phyloP scores from a whole-genome alignment of 2,888 invertebrate genomes.

The Zootermopsis nevadensis region DNA sequence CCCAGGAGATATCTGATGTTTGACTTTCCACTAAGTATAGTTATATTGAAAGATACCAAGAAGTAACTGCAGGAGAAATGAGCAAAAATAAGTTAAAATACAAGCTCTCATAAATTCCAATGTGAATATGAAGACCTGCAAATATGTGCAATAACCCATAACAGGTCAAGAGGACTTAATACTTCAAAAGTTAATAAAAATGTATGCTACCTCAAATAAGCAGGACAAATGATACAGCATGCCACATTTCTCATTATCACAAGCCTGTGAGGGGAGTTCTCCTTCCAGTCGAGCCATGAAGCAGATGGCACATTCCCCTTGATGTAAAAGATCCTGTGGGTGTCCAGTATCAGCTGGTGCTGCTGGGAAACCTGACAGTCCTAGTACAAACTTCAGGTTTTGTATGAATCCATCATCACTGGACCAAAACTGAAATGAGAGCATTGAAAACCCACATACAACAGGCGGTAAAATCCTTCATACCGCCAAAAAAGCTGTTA shows the following conservation, averaged over 20 bases:
- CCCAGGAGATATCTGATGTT: too few species aligned
- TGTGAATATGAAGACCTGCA: too few species aligned
- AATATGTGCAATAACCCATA: too few species aligned
- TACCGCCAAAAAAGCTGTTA: too few species aligned
- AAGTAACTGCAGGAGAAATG: too few species aligned
- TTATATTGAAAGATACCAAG: too few species aligned
- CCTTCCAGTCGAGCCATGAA: conserved; percentile 60
- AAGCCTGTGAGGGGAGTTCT: conserved; percentile 61
- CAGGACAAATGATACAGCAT: conserved; percentile 61
- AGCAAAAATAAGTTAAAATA: too few species aligned
- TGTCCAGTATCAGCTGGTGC: conserved; percentile 51
- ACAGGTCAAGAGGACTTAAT: too few species aligned
- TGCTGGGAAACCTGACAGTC: conserved; percentile 58
- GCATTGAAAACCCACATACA: too few species aligned
- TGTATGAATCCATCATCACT: conserved; percentile 57
- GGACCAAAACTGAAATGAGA: conserved; percentile 58
- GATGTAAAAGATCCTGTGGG: conserved; percentile 54
- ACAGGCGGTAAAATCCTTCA: too few species aligned
- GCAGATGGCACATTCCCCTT: conserved; percentile 63
- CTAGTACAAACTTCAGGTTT: conserved; percentile 58
- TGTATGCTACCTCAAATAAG: conserved; percentile 63
- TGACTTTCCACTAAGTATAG: too few species aligned
- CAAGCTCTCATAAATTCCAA: too few species aligned
- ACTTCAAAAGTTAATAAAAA: neutral
- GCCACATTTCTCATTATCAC: conserved; percentile 61